Evolutionary conservation across 2,888 invertebrate species (phyloP).

Genomic region (Callinectes sapidus): DNA sequence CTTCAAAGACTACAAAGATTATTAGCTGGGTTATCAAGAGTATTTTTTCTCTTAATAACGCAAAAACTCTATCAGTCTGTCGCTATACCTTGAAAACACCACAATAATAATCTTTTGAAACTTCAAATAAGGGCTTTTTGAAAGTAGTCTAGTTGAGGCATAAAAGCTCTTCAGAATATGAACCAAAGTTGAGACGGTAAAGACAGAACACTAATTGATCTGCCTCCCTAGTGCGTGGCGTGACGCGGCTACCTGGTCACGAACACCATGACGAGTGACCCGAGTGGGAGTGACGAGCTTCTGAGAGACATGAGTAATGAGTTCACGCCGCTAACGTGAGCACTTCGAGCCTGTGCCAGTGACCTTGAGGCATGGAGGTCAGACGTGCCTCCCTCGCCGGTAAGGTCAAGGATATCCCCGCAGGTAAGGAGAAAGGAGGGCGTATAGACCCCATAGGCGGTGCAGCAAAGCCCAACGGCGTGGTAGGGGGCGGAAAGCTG

Average conservation of each 20-base stretch:
- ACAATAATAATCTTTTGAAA: no score
- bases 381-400: neutral
- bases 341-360: neutral
- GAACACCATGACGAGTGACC: neutral
- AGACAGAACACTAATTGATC: neutral
- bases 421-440: neutral
- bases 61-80: no score
- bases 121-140: no score
- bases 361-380: slow-evolving; percentile 7
- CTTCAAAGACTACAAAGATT: no score
- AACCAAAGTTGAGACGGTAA: neutral
- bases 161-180: no score
- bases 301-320: neutral
- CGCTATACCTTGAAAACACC: no score
- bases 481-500: slow-evolving; percentile 3
- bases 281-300: neutral
- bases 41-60: no score
- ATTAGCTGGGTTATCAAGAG: no score
- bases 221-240: neutral
- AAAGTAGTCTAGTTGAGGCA: no score
- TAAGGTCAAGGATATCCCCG: neutral
- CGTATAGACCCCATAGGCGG: slow-evolving; percentile 15
- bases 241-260: neutral
- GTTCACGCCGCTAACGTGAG: neutral
- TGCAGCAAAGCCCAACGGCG: neutral